phyloP scores from a whole-genome alignment of 2,797 vertebrate genomes.

The Aeoliscus strigatus region DNA sequence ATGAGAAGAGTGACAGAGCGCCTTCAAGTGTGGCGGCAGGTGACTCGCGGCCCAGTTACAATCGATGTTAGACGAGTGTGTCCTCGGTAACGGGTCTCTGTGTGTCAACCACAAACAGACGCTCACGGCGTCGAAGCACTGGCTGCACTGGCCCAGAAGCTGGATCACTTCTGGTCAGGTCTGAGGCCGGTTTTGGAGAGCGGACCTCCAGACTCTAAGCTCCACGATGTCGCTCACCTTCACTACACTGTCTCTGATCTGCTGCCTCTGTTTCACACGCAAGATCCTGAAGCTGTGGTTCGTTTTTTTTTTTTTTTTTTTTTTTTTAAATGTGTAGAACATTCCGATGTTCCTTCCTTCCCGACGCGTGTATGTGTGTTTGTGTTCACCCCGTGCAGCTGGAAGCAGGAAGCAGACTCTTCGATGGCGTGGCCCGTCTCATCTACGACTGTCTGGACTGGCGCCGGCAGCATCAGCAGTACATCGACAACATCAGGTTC shows the following conservation, averaged over 20 bases:
- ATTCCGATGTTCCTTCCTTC: no score
- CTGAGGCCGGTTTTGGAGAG: slow-evolving; percentile 80
- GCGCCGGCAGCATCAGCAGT: slow-evolving; percentile 83
- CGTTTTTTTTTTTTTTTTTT: not conserved
- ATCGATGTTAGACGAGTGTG: no score
- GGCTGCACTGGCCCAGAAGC: slow-evolving; percentile 18
- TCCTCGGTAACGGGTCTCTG: not conserved
- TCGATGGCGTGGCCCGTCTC: slow-evolving; percentile 82
- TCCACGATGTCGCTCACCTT: slow-evolving; percentile 79
- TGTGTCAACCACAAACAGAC: slow-evolving; percentile 7
- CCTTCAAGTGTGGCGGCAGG: slow-evolving; percentile 23
- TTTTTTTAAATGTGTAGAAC: no score
- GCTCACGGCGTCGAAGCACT: not conserved
- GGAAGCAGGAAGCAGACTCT: slow-evolving; percentile 74
- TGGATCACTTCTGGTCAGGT: slow-evolving; percentile 84
- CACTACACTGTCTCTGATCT: slow-evolving; percentile 64
- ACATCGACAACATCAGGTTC: slow-evolving; percentile 73
- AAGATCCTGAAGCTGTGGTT: slow-evolving; percentile 72
- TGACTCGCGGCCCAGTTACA: slow-evolving; percentile 19
- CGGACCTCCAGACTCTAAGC: slow-evolving; percentile 71
- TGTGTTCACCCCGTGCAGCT: slow-evolving; percentile 63
- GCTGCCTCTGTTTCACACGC: slow-evolving; percentile 51
- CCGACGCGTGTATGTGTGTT: slow-evolving; percentile 4
- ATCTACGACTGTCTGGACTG: slow-evolving; percentile 86
- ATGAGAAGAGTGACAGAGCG: not conserved